Conservation (phyloP, 2,113 vertebrate species). For the Podarcis raffonei region DNA sequence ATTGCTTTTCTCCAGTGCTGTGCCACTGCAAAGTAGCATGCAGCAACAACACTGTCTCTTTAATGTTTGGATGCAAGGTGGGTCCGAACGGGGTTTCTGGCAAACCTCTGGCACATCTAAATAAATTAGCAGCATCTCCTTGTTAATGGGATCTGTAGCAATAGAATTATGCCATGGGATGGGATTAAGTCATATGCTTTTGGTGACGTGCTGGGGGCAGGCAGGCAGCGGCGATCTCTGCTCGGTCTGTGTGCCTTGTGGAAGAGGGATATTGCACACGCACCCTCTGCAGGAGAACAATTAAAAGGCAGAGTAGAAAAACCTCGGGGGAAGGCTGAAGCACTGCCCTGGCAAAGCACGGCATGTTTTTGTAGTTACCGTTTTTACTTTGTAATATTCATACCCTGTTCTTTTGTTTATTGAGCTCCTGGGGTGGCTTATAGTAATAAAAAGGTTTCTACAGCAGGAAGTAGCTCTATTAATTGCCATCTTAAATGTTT, state of each 20-base stretch:
- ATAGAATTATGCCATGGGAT: slow-evolving; percentile 45
- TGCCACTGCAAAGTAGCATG: slow-evolving; percentile 92
- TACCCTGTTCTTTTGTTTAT: background rate
- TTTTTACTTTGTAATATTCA: background rate
- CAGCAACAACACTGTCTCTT: slow-evolving; percentile 86
- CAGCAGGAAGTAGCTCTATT: background rate
- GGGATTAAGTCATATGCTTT: slow-evolving; percentile 46
- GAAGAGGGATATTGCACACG: slow-evolving; percentile 24
- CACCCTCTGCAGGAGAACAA: background rate
- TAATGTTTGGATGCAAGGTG: slow-evolving; percentile 93
- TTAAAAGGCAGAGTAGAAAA: slow-evolving; percentile 51
- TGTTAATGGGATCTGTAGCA: background rate
- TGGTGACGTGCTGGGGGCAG: slow-evolving; percentile 43
- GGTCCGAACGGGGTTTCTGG: slow-evolving; percentile 72
- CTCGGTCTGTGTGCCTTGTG: slow-evolving; percentile 54
- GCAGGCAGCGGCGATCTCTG: background rate
- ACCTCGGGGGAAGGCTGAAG: slow-evolving; percentile 45
- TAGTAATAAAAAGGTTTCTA: background rate
- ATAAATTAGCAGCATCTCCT: background rate
- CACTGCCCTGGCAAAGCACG: background rate
- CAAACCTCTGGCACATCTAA: slow-evolving; percentile 57
- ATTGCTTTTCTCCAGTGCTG: slow-evolving; percentile 86
- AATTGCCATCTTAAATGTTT: background rate
- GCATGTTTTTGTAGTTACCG: slow-evolving; percentile 50
- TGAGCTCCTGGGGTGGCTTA: background rate